phyloP scores from a whole-genome alignment of 2,888 invertebrate species.

The Automeris io region DNA sequence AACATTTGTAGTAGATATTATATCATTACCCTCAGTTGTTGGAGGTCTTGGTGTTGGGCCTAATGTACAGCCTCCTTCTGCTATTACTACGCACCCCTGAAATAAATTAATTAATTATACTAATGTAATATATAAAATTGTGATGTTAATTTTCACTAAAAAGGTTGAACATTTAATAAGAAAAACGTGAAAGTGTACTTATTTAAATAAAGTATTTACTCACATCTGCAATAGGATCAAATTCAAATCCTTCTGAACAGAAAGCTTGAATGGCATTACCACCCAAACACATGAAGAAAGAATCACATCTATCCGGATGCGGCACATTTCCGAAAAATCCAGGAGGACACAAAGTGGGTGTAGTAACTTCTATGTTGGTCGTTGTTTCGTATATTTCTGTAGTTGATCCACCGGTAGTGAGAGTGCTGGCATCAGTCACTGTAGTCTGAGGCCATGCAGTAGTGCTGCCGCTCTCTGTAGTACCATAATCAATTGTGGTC shows the following conservation, averaged over 20 bases:
- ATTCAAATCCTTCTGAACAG: constrained; percentile 7
- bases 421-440: neutral
- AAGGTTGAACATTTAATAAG: too few relatives aligned
- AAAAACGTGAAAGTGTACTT: too few relatives aligned
- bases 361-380: constrained; percentile 2
- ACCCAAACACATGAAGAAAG: constrained; percentile 15
- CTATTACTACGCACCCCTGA: constrained; percentile 14
- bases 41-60: constrained; percentile 6
- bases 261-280: constrained; percentile 7
- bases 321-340: constrained; percentile 14
- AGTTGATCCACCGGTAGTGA: constrained; percentile 8
- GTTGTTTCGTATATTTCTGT: constrained; percentile 1
- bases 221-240: constrained; percentile 8
- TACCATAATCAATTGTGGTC: constrained; percentile 8
- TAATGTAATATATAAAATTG: neutral
- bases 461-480: constrained; percentile 3
- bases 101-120: constrained; percentile 5
- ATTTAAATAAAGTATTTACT: too few relatives aligned
- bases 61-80: constrained; percentile 15
- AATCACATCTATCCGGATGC: constrained; percentile 12
- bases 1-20: too few relatives aligned
- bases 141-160: too few relatives aligned
- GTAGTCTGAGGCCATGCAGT: too few relatives aligned
- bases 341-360: constrained; percentile 7
- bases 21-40: too few relatives aligned